phyloP scores from a whole-genome alignment of 2,888 invertebrate genomes.

The Leptinotarsa tumamoca region DNA sequence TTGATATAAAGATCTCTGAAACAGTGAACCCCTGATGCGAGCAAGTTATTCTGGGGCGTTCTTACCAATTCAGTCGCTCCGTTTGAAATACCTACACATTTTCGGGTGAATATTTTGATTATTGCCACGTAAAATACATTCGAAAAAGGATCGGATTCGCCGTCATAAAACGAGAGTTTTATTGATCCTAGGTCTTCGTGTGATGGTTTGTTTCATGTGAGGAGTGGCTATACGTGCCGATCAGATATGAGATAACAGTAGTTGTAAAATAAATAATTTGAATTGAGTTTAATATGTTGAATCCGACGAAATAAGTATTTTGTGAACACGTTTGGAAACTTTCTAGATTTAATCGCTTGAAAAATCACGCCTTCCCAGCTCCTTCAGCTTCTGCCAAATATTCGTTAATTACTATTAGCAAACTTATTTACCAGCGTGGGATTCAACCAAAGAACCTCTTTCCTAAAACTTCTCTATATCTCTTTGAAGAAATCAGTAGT shows the following conservation, averaged over 20 bases:
- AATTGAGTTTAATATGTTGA: neutral
- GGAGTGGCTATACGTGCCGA: neutral
- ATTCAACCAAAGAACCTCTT: too few species aligned
- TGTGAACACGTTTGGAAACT: too few species aligned
- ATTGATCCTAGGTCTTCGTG: neutral
- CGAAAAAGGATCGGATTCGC: neutral
- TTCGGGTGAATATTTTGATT: slow-evolving; percentile 31
- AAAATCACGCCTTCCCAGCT: too few species aligned
- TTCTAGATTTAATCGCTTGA: too few species aligned
- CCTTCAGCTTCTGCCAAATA: too few species aligned
- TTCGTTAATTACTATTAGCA: too few species aligned
- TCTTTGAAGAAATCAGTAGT: neutral
- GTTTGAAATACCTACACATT: slow-evolving; percentile 32
- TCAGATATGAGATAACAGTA: neutral
- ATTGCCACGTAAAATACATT: slow-evolving; percentile 15
- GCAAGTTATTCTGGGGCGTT: neutral
- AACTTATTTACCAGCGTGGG: too few species aligned
- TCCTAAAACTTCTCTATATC: too few species aligned
- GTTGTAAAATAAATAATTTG: neutral
- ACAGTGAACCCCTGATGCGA: neutral
- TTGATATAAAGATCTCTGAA: neutral
- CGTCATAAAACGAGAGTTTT: slow-evolving; percentile 1
- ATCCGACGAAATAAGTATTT: neutral
- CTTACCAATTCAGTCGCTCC: neutral
- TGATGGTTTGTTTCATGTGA: neutral